phyloP scores from a whole-genome alignment of 2,797 vertebrate species.

The Pseudomugil gertrudae region DNA sequence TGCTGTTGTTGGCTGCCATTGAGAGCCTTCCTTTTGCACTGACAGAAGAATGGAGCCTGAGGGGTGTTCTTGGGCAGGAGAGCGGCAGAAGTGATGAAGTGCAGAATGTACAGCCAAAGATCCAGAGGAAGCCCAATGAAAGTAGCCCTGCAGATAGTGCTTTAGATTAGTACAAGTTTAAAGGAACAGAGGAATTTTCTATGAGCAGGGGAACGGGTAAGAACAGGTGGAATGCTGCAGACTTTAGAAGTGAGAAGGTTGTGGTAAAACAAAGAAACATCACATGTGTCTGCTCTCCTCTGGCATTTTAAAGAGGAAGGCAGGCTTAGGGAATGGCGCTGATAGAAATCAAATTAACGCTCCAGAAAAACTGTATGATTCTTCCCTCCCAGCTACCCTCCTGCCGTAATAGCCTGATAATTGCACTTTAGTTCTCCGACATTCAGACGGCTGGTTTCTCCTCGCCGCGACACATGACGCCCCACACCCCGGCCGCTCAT shows the following conservation, averaged over 20 bases:
- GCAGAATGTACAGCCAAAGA: conserved; percentile 51
- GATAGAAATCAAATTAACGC: conserved; percentile 86
- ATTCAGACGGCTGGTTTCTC: conserved; percentile 81
- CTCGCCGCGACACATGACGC: conserved; percentile 69
- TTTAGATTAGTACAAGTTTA: conserved; percentile 26
- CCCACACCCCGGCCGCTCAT: conserved; percentile 81
- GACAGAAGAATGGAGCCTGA: conserved; percentile 68
- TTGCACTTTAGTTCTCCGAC: conserved; percentile 86
- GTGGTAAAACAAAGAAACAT: conserved; percentile 70
- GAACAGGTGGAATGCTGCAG: conserved; percentile 19
- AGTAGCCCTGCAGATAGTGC: conserved; percentile 48
- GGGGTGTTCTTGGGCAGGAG: conserved; percentile 56
- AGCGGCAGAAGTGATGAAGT: conserved; percentile 56
- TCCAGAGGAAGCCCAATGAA: conserved; percentile 51
- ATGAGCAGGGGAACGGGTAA: conserved; percentile 28
- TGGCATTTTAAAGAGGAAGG: conserved; percentile 62
- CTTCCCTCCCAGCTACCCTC: conserved; percentile 77
- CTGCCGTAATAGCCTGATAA: conserved; percentile 87
- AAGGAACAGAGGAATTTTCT: conserved; percentile 6
- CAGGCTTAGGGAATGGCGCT: conserved; percentile 59
- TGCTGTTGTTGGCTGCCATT: conserved; percentile 54
- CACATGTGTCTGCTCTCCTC: conserved; percentile 61
- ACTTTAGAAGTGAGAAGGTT: conserved; percentile 47
- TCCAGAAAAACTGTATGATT: conserved; percentile 82
- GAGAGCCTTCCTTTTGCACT: conserved; percentile 58